Percentiles rank a stretch among this genome's conserved stretches.
Conservation (phyloP, 2,113 vertebrate species). For the Martes martes region DNA sequence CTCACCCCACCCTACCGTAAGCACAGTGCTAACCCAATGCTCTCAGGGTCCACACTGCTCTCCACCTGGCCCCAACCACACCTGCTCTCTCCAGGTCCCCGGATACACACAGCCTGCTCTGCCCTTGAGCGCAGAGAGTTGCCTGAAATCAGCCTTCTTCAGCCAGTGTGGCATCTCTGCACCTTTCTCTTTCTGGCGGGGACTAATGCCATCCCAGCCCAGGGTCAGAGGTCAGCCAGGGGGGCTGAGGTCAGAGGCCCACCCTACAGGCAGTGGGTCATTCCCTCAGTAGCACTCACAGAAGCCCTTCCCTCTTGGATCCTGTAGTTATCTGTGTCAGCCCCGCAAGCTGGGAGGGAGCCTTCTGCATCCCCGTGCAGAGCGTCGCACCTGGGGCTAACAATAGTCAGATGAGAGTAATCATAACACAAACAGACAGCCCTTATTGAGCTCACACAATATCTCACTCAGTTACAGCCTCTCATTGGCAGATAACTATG, state of each 20-base stretch:
- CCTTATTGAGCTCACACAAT: rapidly evolving
- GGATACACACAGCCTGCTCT: too few relatives aligned
- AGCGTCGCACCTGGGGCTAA: neutral
- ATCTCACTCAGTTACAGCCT: neutral
- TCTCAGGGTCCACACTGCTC: neutral
- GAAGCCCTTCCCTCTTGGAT: neutral
- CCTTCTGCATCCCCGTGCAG: neutral
- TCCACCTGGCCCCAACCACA: neutral
- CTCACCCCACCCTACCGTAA: rapidly evolving
- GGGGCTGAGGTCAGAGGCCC: neutral
- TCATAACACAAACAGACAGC: neutral
- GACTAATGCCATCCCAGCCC: rapidly evolving
- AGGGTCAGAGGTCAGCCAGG: neutral
- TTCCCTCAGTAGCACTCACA: neutral
- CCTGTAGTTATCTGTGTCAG: too few relatives aligned
- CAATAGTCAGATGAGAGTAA: neutral
- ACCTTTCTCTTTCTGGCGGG: neutral
- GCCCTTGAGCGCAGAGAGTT: neutral
- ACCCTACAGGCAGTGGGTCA: neutral
- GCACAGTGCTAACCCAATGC: neutral
- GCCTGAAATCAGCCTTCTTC: neutral
- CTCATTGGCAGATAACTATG: neutral
- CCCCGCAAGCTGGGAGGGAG: neutral
- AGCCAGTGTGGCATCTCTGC: too few relatives aligned
- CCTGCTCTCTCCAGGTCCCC: neutral